Conservation (phyloP, 1,140 invertebrate genomes). For the Lepidurus apus region DNA sequence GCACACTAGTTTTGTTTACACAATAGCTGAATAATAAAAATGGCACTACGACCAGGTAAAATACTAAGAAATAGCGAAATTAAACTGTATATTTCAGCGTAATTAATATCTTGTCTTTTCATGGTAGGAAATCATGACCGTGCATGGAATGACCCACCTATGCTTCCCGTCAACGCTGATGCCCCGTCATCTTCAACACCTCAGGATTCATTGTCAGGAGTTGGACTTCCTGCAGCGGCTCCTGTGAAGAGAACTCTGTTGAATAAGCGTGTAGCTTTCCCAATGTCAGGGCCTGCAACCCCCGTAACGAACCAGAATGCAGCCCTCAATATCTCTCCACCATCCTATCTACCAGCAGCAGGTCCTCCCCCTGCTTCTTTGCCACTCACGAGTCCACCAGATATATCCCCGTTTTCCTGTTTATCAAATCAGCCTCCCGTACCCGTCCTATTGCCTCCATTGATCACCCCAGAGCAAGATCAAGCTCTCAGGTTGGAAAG, state of each 20-base stretch:
- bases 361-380: background rate
- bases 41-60: background rate
- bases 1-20: no score
- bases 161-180: slow-evolving; percentile 14
- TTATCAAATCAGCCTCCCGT: background rate
- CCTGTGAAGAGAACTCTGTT: slow-evolving; percentile 10
- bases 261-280: slow-evolving; percentile 34
- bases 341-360: background rate
- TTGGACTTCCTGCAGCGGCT: background rate
- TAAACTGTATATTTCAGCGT: background rate
- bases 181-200: background rate
- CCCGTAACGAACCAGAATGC: background rate
- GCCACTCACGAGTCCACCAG: background rate
- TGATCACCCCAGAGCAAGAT: background rate
- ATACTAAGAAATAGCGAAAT: background rate
- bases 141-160: slow-evolving; percentile 33
- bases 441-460: background rate
- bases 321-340: slow-evolving; percentile 5
- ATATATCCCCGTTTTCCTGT: background rate
- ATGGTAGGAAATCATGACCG: slow-evolving; percentile 31
- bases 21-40: background rate
- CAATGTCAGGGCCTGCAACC: slow-evolving; percentile 12
- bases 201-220: background rate
- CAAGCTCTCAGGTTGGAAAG: background rate
- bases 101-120: background rate